These are phyloP conservation scores for Equus quagga DNA, from an alignment of 2,113 vertebrate species.

Conservation along the genomic window DNA sequence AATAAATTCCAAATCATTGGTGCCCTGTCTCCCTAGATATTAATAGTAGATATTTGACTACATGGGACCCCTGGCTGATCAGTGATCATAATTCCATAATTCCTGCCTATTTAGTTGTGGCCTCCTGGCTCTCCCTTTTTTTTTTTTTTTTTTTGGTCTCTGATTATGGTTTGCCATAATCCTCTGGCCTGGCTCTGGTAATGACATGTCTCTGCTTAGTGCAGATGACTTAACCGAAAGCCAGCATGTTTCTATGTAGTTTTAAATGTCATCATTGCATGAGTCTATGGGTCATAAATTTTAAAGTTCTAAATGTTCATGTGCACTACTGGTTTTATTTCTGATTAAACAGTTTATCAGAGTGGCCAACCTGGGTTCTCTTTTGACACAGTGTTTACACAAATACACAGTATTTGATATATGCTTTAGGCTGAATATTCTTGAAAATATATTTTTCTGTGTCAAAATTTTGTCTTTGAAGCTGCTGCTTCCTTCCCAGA, in stretches of 20 bases:
- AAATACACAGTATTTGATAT: background rate
- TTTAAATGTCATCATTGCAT: background rate
- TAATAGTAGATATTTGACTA: background rate
- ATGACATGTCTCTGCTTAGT: background rate
- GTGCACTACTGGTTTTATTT: background rate
- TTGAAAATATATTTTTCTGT: constrained; percentile 44
- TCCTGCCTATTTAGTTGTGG: background rate
- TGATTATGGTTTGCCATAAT: background rate
- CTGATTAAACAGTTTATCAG: background rate
- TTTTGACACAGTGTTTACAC: background rate
- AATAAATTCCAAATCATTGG: background rate
- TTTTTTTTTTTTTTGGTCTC: background rate
- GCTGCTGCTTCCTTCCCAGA: constrained; percentile 21
- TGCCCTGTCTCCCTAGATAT: background rate
- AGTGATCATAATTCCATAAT: background rate
- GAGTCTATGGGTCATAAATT: background rate
- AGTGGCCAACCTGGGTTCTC: background rate
- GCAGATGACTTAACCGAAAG: background rate
- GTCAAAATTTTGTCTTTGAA: constrained; percentile 51
- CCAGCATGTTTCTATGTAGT: background rate
- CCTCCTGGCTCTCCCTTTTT: background rate
- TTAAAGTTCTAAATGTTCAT: background rate
- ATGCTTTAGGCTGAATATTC: background rate
- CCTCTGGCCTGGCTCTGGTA: background rate
- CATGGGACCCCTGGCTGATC: background rate